Base-by-base conservation (phyloP, 1,140 invertebrate genomes). In the Halyomorpha halys region DNA sequence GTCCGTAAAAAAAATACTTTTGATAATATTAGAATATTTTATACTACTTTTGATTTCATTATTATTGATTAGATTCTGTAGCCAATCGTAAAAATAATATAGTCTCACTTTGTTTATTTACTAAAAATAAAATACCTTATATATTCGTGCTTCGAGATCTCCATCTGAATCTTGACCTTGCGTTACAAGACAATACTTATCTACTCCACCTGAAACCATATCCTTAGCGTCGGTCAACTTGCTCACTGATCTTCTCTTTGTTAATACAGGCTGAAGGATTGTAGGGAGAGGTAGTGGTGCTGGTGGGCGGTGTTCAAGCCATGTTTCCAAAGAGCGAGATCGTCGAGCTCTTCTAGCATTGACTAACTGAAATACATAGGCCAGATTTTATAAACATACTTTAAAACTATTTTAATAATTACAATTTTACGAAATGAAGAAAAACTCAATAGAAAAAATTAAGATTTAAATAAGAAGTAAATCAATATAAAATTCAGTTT, bases 131-230 rank as follows among this genome's bases (percentile, higher is more conserved):
- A 34, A 69, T 73, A 88, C 86, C 81, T 98, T 99, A 70, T 91
- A 91, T 45, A 97, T 71, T 70, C 90, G 90, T 0, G 94, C 98
- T 76, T 94, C 90, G 2, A 98, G 75, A 73, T 95, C 91, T 0
- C 94, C 96, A 70, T 89, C 86, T 0, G 87, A 86, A 73, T 97
- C 92, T 45, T 89, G 85, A 69, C 94, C 87, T 76, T 98, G 94
- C 0, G 91, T 86, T 21, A 94, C 86, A 1, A 98, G 77, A 67
- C 91, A 89, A 74, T 98, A 98, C 73, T 94, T 93, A 0, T 84
- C 86, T 34, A 85, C 85, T 67, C 87, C 86, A 65, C 83, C 82
- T 0, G 81, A 81, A 25, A 94, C 79, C 23, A 93, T 79, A 72
- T 94, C 89, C 63, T 82, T 84, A 0, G 80, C 77, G 66, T 81